Percentiles rank a stretch among this genome's conserved stretches.
phyloP scores from a whole-genome alignment of 2,888 invertebrate species.

The Trissolcus brochymenae region DNA sequence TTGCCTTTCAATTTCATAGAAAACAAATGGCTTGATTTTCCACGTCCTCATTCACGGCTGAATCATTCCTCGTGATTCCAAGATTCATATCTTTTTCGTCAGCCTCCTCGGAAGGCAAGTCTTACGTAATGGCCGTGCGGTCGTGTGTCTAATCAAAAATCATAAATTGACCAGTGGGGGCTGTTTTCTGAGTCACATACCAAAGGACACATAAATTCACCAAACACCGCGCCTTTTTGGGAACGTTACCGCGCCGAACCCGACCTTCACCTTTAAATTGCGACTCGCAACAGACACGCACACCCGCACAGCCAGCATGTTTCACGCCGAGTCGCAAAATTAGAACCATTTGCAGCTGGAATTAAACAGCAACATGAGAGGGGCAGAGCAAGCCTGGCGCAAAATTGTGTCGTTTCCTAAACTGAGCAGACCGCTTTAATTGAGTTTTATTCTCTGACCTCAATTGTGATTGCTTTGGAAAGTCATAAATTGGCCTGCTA shows the following conservation, averaged over 20 bases:
- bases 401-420: constrained; percentile 12
- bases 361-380: neutral
- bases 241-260: constrained; percentile 4
- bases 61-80: constrained; percentile 12
- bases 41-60: neutral
- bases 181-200: constrained; percentile 26
- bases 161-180: constrained; percentile 17
- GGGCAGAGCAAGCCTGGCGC: neutral
- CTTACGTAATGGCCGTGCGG: constrained; percentile 7
- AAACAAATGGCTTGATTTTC: constrained; percentile 2
- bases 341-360: constrained; percentile 11
- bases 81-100: constrained; percentile 26
- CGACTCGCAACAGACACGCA: constrained; percentile 9
- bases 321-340: constrained; percentile 6
- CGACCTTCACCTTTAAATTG: constrained; percentile 39
- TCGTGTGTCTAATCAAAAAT: constrained; percentile 17
- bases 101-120: constrained; percentile 1
- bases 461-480: too few relatives aligned
- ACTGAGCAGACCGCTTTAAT: constrained; percentile 7
- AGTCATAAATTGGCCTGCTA: too few relatives aligned
- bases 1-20: too few relatives aligned
- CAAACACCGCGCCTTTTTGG: constrained; percentile 33
- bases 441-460: constrained; percentile 1
- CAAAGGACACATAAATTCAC: constrained; percentile 20
- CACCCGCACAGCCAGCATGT: neutral